Percentiles rank a stretch among this genome's conserved stretches.
Evolutionary conservation across 2,797 vertebrate genomes (phyloP).

Genomic region (Syngnathus acus): DNA sequence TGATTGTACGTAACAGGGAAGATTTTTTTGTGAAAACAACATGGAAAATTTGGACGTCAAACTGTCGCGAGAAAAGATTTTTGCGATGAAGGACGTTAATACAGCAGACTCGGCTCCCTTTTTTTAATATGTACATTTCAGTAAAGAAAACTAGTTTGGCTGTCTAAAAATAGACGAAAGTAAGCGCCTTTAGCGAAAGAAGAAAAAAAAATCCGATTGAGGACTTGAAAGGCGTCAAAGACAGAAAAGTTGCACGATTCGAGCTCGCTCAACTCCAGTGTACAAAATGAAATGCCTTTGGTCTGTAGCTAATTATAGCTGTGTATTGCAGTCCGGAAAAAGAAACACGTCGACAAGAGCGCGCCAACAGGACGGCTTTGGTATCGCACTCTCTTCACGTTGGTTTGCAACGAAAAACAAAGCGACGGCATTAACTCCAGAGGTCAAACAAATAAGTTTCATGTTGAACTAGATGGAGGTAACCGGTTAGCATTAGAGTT

Average conservation of each 20-base stretch:
- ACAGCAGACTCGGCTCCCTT: slow-evolving; percentile 26
- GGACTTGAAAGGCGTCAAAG: slow-evolving; percentile 62
- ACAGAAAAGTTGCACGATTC: slow-evolving; percentile 52
- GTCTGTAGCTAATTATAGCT: slow-evolving; percentile 63
- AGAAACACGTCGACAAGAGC: slow-evolving; percentile 24
- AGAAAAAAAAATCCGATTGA: slow-evolving; percentile 61
- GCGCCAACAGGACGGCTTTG: slow-evolving; percentile 50
- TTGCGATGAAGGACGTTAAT: slow-evolving; percentile 25
- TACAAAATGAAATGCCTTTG: slow-evolving; percentile 60
- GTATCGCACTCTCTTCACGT: slow-evolving; percentile 28
- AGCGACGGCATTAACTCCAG: slow-evolving; percentile 30
- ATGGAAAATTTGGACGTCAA: neutral
- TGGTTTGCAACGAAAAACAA: slow-evolving; percentile 18
- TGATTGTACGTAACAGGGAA: neutral
- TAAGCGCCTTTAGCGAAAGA: slow-evolving; percentile 57
- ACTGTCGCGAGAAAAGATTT: neutral
- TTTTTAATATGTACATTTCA: slow-evolving; percentile 47
- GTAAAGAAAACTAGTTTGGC: slow-evolving; percentile 41
- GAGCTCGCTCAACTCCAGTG: slow-evolving; percentile 57
- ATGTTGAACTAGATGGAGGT: neutral
- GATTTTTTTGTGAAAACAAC: neutral
- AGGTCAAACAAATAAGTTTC: neutral
- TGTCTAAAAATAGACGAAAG: slow-evolving; percentile 64
- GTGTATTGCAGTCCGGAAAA: slow-evolving; percentile 34
- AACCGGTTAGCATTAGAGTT: neutral